phyloP scores from a whole-genome alignment of 2,797 vertebrate genomes.

The Urosaurus nigricauda region DNA sequence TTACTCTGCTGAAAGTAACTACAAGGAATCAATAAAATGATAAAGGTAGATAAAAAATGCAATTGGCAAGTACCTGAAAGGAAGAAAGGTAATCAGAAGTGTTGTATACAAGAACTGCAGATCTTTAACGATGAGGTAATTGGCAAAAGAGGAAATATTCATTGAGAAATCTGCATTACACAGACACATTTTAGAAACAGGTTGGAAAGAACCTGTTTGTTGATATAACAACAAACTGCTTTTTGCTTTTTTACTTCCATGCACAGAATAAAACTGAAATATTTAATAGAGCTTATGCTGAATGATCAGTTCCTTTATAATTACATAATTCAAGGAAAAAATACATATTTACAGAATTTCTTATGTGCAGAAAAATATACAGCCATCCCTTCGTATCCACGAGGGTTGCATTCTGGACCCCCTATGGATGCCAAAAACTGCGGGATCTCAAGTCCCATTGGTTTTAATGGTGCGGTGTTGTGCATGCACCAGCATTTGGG shows the following conservation, averaged over 20 bases:
- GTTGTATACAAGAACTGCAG: background rate
- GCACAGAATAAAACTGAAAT: background rate
- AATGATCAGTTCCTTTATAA: background rate
- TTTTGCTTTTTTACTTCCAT: background rate
- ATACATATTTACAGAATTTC: background rate
- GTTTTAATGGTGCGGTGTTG: no score
- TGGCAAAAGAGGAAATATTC: background rate
- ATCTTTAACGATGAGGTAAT: background rate
- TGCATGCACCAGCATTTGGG: no score
- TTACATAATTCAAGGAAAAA: background rate
- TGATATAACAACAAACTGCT: background rate
- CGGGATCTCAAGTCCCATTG: no score
- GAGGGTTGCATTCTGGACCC: no score
- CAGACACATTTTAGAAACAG: background rate
- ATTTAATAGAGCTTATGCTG: slow-evolving; percentile 13
- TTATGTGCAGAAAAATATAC: background rate
- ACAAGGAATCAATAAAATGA: background rate
- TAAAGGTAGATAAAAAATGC: background rate
- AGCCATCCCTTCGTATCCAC: no score
- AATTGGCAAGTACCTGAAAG: background rate
- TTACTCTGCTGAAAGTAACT: background rate
- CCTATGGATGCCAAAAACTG: no score
- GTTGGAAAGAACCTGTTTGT: background rate
- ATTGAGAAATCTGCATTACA: background rate
- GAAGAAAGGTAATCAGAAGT: background rate